Conservation (phyloP, 1,140 invertebrate genomes). For the Drosophila ercepeae region DNA sequence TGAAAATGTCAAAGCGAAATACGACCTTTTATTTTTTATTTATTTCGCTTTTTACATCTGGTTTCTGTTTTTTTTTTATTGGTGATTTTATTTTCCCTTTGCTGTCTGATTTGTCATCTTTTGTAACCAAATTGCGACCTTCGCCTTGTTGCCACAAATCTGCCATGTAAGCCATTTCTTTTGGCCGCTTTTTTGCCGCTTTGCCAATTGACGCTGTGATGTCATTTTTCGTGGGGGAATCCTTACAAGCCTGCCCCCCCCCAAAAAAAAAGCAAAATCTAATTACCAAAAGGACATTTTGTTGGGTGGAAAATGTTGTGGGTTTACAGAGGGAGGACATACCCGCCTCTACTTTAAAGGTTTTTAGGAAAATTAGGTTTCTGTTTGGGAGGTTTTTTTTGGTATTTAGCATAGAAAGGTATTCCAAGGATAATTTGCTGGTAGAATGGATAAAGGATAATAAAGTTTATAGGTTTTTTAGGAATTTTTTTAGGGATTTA, state of each 20-base stretch:
- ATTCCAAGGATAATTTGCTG: no score
- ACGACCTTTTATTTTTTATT: background rate
- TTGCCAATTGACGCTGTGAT: constrained; percentile 30
- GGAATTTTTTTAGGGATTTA: no score
- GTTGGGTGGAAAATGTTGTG: background rate
- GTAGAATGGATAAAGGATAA: no score
- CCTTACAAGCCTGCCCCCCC: constrained; percentile 36
- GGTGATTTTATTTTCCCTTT: background rate
- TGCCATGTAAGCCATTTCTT: constrained; percentile 20
- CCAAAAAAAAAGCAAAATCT: constrained; percentile 24
- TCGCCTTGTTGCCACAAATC: constrained; percentile 72
- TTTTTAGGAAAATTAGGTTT: no score
- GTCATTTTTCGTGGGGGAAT: constrained; percentile 11
- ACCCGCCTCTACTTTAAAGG: background rate
- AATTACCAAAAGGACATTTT: constrained; percentile 21
- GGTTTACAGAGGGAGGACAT: no score
- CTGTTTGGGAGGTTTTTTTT: no score
- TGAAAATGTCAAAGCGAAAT: constrained; percentile 38
- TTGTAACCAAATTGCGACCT: constrained; percentile 59
- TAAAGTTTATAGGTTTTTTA: no score
- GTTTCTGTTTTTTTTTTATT: background rate
- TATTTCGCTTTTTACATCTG: no score
- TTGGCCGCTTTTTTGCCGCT: background rate
- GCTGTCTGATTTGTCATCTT: constrained; percentile 40
- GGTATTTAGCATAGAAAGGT: no score